Evolutionary conservation across 1,140 invertebrate species (phyloP).

Genomic region (Asbolus verrucosus): DNA sequence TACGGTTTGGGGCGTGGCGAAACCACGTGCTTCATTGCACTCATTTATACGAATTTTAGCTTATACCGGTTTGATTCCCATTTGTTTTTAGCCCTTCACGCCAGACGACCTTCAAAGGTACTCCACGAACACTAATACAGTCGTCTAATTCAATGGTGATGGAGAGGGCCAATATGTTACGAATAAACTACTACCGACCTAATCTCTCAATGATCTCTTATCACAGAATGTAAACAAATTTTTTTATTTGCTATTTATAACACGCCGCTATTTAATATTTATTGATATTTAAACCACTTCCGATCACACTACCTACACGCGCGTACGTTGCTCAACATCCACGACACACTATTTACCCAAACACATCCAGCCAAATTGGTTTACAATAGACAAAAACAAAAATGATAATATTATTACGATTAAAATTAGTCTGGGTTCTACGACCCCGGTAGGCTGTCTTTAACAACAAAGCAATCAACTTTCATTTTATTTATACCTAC

Average conservation of each 20-base stretch:
- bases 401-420: no score
- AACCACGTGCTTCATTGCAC: conserved; percentile 46
- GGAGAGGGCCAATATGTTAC: no score
- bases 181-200: conserved; percentile 15
- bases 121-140: conserved; percentile 21
- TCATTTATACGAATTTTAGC: conserved; percentile 39
- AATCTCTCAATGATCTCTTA: conserved; percentile 39
- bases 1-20: conserved; percentile 49
- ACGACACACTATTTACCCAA: no score
- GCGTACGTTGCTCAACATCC: no score
- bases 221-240: conserved; percentile 21
- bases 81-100: conserved; percentile 22
- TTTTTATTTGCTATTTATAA: conserved; percentile 30
- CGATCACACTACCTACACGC: no score
- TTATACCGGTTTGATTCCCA: conserved; percentile 22
- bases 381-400: no score
- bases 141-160: conserved; percentile 22
- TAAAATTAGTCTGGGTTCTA: no score
- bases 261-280: conserved; percentile 19
- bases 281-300: conserved; percentile 15
- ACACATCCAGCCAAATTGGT: no score
- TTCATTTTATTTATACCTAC: no score
- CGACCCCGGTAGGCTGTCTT: no score
- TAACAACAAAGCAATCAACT: no score
- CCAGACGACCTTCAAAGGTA: conserved; percentile 22